Percentiles rank a stretch among this genome's conserved stretches.
Evolutionary conservation across 2,113 vertebrate species (phyloP).

Genomic region (Antigone vipio): DNA sequence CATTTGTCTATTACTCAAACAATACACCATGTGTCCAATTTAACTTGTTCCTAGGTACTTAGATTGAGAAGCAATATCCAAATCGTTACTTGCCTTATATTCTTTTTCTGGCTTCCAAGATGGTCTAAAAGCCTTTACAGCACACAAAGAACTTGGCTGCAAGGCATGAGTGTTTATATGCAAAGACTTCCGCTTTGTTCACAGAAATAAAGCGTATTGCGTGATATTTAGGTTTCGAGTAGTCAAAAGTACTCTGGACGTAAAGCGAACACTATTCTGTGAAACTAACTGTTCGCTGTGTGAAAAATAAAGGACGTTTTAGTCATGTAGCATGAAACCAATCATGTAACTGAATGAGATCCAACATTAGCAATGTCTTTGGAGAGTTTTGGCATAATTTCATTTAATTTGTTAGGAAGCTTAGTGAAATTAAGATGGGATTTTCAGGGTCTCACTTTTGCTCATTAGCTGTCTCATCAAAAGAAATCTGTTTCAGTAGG

Average conservation of each 20-base stretch:
- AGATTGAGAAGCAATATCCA: neutral
- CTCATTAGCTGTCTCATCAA: neutral
- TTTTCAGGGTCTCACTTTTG: neutral
- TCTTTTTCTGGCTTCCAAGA: neutral
- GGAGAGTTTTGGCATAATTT: neutral
- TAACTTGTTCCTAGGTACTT: neutral
- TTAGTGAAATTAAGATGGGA: constrained; percentile 1
- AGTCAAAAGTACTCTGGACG: neutral
- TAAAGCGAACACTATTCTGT: neutral
- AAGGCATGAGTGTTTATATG: neutral
- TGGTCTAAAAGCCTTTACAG: neutral
- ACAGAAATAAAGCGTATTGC: accelerated
- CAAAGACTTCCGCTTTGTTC: neutral
- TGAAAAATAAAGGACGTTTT: neutral
- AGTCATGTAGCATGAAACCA: neutral
- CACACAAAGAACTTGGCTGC: neutral
- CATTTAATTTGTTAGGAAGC: neutral
- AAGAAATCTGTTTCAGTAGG: neutral
- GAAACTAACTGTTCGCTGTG: neutral
- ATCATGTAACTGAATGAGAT: accelerated
- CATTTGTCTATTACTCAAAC: neutral
- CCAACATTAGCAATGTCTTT: neutral
- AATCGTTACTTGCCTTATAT: neutral
- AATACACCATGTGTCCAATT: accelerated
- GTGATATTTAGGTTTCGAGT: neutral